Conservation (phyloP, 2,888 invertebrate genomes). For the Clitarchus hookeri region DNA sequence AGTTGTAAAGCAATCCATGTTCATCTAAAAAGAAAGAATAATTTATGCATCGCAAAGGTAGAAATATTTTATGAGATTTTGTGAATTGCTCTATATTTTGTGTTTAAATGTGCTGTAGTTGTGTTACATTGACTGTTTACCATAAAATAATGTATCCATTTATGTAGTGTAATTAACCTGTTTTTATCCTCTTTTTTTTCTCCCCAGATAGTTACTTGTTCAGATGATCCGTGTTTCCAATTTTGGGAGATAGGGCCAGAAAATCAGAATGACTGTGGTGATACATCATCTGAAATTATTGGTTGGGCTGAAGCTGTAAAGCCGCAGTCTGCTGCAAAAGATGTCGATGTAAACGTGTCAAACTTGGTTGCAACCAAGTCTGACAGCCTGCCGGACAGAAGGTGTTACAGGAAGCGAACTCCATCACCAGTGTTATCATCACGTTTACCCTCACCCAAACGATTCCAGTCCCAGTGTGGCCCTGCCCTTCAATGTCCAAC, state of each 20-base stretch:
- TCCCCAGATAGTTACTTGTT: conserved; percentile 73
- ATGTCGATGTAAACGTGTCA: background rate
- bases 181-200: conserved; percentile 31
- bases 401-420: background rate
- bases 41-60: no score
- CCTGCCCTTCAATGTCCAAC: conserved; percentile 60
- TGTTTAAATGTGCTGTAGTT: no score
- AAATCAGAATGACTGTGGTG: conserved; percentile 32
- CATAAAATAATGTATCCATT: no score
- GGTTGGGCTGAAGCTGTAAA: conserved; percentile 29
- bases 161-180: no score
- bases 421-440: background rate
- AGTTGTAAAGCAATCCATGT: no score
- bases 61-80: no score
- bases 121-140: no score
- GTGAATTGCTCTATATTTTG: no score
- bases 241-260: conserved; percentile 61
- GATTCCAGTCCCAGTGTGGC: background rate
- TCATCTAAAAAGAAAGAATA: no score
- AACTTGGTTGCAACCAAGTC: background rate
- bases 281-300: conserved; percentile 18
- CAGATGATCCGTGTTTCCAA: conserved; percentile 79
- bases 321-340: background rate
- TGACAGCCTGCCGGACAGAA: background rate
- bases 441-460: background rate